These are phyloP conservation scores for Drosophila takahashii DNA, from an alignment of 1,140 invertebrate species.

Conservation along the genomic window DNA sequence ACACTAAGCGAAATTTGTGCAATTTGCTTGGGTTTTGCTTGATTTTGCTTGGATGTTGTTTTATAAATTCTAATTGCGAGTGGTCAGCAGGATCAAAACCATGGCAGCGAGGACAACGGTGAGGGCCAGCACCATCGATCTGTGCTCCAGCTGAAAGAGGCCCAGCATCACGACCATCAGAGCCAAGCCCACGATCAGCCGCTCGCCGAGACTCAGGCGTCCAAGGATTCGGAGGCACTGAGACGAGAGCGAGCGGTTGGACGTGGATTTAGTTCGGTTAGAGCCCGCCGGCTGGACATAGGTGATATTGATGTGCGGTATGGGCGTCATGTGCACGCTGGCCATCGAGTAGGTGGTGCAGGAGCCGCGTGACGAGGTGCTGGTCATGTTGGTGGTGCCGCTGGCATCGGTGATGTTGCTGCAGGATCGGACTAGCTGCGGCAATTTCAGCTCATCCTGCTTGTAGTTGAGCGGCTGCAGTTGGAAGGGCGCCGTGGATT, in stretches of 20 bases:
- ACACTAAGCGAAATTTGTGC: neutral
- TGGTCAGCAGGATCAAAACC: neutral
- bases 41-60: too few relatives aligned
- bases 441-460: neutral
- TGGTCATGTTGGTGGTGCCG: conserved; percentile 19
- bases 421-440: neutral
- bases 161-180: conserved; percentile 1
- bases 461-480: conserved; percentile 29
- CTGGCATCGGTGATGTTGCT: neutral
- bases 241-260: neutral
- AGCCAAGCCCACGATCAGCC: neutral
- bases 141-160: conserved; percentile 4
- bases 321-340: conserved; percentile 27
- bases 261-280: neutral
- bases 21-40: neutral
- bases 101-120: neutral
- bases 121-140: neutral
- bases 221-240: neutral
- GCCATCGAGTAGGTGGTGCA: conserved; percentile 35
- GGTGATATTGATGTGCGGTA: conserved; percentile 35
- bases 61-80: neutral
- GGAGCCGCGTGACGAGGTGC: conserved; percentile 34
- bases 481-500: conserved; percentile 63
- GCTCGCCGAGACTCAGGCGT: neutral
- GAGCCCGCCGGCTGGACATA: conserved; percentile 8